phyloP scores from a whole-genome alignment of 2,113 vertebrate species.

The Heterochromis multidens region DNA sequence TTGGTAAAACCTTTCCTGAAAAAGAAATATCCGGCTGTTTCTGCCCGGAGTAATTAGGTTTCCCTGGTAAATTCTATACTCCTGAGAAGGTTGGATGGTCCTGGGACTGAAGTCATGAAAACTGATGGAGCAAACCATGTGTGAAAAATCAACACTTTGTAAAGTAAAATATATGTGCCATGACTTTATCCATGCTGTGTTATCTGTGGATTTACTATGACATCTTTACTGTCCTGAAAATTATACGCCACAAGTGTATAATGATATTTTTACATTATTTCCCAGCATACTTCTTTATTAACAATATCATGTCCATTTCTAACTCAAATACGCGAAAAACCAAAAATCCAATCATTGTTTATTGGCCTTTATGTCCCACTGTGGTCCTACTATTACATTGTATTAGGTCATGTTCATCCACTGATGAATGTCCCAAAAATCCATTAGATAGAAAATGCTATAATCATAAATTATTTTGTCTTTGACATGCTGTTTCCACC shows the following conservation, averaged over 20 bases:
- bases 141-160: slow-evolving; percentile 37
- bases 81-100: slow-evolving; percentile 44
- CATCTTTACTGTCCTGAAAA: not conserved
- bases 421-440: not conserved
- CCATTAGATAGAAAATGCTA: slow-evolving; percentile 17
- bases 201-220: not conserved
- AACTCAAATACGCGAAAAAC: not conserved
- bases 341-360: not conserved
- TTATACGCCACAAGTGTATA: not conserved
- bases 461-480: slow-evolving; percentile 9
- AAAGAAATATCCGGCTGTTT: slow-evolving; percentile 12
- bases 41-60: slow-evolving; percentile 50
- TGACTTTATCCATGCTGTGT: not conserved
- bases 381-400: not conserved
- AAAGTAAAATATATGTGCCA: not conserved
- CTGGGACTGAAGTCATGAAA: slow-evolving; percentile 31
- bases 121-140: slow-evolving; percentile 37
- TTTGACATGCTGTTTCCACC: slow-evolving; percentile 28
- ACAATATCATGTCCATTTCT: not conserved
- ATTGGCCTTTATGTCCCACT: not conserved
- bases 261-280: not conserved
- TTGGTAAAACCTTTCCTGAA: slow-evolving; percentile 7
- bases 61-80: slow-evolving; percentile 53
- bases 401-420: not conserved
- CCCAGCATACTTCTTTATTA: not conserved